A percentile compares a stretch with the other conserved stretches of the same genome.
Conservation (phyloP, 53 echinoderm and acorn worm species). For the Echinometra lucunter region DNA sequence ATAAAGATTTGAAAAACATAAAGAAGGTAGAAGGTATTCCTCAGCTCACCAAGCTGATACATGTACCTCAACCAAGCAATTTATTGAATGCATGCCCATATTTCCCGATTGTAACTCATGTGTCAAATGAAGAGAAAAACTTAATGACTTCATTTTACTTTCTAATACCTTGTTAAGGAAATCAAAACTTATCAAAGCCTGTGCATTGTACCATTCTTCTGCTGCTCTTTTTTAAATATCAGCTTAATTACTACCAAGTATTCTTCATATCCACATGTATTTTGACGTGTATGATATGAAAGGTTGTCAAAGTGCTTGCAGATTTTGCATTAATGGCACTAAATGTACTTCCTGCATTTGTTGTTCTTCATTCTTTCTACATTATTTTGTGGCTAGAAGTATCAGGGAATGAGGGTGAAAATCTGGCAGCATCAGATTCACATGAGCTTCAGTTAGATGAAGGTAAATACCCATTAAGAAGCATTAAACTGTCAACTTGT, state of each 20-base stretch:
- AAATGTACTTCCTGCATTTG: background rate
- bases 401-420: conserved; percentile 17
- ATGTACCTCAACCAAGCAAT: too few species aligned
- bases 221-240: too few species aligned
- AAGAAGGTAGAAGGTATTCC: too few species aligned
- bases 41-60: too few species aligned
- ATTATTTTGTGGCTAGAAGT: conserved; percentile 7
- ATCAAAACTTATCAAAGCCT: too few species aligned
- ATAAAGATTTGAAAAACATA: too few species aligned
- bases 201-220: too few species aligned
- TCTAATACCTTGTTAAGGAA: background rate
- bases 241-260: too few species aligned
- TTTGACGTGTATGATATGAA: too few species aligned
- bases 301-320: background rate
- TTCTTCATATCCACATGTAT: too few species aligned
- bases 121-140: background rate
- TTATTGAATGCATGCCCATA: background rate
- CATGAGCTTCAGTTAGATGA: conserved; percentile 1
- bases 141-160: background rate
- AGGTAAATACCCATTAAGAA: background rate
- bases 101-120: background rate
- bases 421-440: background rate
- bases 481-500: background rate
- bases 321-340: background rate
- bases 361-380: background rate